phyloP scores from a whole-genome alignment of 2,113 vertebrate genomes.

The Pleuronectes platessa region DNA sequence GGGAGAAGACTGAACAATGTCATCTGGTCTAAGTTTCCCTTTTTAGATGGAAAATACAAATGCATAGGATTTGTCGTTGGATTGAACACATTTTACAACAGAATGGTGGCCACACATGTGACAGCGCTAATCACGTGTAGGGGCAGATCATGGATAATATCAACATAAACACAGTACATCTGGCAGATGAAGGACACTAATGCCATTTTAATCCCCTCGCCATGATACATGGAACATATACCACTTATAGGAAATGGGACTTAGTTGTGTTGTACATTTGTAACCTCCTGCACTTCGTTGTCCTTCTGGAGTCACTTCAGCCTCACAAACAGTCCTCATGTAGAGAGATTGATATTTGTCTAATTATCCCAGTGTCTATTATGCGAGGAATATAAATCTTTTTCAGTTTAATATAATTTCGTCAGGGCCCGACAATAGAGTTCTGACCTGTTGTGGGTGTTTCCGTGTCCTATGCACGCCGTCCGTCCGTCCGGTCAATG shows the following conservation, averaged over 20 bases:
- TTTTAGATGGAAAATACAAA: background rate
- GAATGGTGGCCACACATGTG: conserved; percentile 30
- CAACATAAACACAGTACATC: conserved; percentile 35
- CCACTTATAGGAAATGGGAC: background rate
- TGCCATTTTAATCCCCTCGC: conserved; percentile 44
- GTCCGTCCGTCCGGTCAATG: background rate
- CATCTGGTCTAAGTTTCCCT: conserved; percentile 1
- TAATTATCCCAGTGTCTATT: conserved; percentile 2
- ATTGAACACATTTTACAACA: background rate
- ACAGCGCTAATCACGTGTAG: conserved; percentile 43
- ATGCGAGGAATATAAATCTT: background rate
- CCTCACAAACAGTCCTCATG: background rate
- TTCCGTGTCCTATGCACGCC: conserved; percentile 7
- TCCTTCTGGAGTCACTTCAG: background rate
- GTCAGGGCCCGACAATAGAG: background rate
- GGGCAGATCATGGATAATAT: conserved; percentile 36
- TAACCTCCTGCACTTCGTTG: conserved; percentile 1
- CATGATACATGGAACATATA: conserved; percentile 23
- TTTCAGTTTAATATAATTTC: background rate
- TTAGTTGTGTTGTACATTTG: background rate
- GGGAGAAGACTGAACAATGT: background rate
- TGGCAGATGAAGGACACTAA: conserved; percentile 47
- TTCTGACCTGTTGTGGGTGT: conserved; percentile 5
- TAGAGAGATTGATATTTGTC: background rate
- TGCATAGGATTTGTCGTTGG: background rate